Evolutionary conservation across 2,797 vertebrate genomes (phyloP), one percentile per base, ranked within the genome.

Genomic region (Prionace glauca): DNA sequence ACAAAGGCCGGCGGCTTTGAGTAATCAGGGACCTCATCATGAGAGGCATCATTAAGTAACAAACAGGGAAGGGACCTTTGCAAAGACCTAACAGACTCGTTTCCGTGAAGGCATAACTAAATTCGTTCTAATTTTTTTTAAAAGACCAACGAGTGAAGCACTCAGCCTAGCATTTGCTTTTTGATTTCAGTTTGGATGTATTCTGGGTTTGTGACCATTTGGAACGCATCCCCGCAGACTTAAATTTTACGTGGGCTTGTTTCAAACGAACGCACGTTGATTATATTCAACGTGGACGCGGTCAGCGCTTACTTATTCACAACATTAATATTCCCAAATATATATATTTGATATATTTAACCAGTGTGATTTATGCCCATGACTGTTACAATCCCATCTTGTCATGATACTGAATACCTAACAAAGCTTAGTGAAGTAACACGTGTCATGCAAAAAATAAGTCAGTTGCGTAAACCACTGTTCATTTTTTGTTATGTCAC

Each of bases 281-380:
- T 20, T 91, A 91, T 65, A 91, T 65, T 11, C 65, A 91, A 91
- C 18, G 29, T 91, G 20, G 1, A 8, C 16, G 60, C 8, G 65
- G 65, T n/a, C n/a, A 36, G 8, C 36, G 4, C 18, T n/a, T 9
- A 65, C 50, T 20, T 29, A 60, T 65, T 91, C 62, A 14, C 60
- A 91, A 20, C 32, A 22, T 1, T 9, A 91, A 65, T 16, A 65
- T n/a, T 36, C 32, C 29, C 60, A 91, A 65, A 36, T n/a, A 67
- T 12, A 90, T 81, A 81, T 8, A 81, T 91, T 91, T 62, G 65
- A 90, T 81, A 81, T 8, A 81, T 91, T 91, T 62, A 91, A 91
- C 60, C 56, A 4, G 60, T n/a, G 60, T 62, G 14, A 29, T 91
- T 65, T 29, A 65, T 62, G 60, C 60, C 32, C 60, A 22, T 20